A percentile compares a stretch with the other conserved stretches of the same genome.
These are phyloP conservation scores for Venusia cambrica DNA, from an alignment of 2,888 invertebrate genomes.

Conservation along the genomic window DNA sequence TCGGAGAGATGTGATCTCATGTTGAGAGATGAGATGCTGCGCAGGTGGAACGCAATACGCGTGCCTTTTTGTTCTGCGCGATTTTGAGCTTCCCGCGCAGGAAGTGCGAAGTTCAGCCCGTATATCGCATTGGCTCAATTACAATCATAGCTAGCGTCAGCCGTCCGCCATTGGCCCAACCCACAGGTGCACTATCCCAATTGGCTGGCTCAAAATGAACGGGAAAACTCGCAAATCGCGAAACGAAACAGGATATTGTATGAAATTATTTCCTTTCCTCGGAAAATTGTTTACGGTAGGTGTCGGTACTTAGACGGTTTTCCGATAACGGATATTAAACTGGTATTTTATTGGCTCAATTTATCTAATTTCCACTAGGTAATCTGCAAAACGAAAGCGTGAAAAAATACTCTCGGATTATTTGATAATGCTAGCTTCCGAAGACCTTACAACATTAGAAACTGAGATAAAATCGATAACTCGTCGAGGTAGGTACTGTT, in stretches of 20 bases:
- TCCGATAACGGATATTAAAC: slow-evolving; percentile 63
- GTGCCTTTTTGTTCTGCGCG: slow-evolving; percentile 51
- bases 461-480: too few relatives aligned
- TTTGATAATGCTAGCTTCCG: slow-evolving; percentile 3
- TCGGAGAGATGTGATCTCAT: slow-evolving; percentile 77
- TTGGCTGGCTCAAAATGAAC: slow-evolving; percentile 56
- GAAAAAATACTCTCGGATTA: slow-evolving; percentile 1
- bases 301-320: slow-evolving; percentile 53
- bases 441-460: slow-evolving; percentile 26
- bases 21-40: slow-evolving; percentile 62
- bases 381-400: slow-evolving; percentile 29
- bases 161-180: slow-evolving; percentile 48
- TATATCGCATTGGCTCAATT: slow-evolving; percentile 66
- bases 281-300: slow-evolving; percentile 73
- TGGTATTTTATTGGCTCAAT: slow-evolving; percentile 47
- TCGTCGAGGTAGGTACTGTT: too few relatives aligned
- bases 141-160: slow-evolving; percentile 51
- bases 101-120: slow-evolving; percentile 56
- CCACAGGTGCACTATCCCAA: slow-evolving; percentile 32
- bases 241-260: slow-evolving; percentile 63
- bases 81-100: slow-evolving; percentile 78
- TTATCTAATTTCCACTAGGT: slow-evolving; percentile 42
- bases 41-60: slow-evolving; percentile 65
- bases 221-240: slow-evolving; percentile 58
- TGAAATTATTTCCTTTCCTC: slow-evolving; percentile 73